Base-by-base conservation (phyloP, 2,797 vertebrate genomes). In the Characodon lateralis region DNA sequence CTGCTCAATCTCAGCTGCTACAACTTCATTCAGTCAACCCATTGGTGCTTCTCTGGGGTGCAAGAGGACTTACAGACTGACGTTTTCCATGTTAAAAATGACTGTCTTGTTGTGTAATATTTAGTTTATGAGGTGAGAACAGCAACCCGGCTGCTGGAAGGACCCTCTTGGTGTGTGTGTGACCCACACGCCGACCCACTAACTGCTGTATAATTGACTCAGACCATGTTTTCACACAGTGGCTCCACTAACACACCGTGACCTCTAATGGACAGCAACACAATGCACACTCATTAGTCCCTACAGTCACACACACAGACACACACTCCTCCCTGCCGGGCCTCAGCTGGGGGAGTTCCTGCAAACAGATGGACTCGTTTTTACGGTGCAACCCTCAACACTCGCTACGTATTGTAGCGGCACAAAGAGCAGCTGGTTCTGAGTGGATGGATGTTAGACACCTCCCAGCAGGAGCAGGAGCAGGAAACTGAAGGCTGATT, bases 361-460 rank as follows among this genome's bases (percentile, higher is more conserved):
- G 68, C 79, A 83, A 80, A 89, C 89, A 90, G 89, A 90, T 90
- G 89, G 89, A 90, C 83, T 20, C 71, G 41, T 85, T 86, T 88
- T 80, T 78, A 61, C 46, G 50, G 73, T 58, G 71, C 10, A 75
- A 73, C 87, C 81, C 88, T 83, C 69, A 77, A 78, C 83, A 66
- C 66, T 56, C n/a, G 51, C 65, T 43, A 51, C 41, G 35, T 20
- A 80, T 83, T 83, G 78, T 74, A 28, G 73, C 56, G 6, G 78
- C 26, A 87, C 77, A 87, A 86, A 87, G 84, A 88, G 87, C 84
- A 89, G 88, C 83, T 89, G 83, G 82, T 75, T 24, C 69, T 72
- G 63, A 78, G 77, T 71, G 84, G 85, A 73, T 68, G 55, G 75
- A 80, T 78, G 85, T 83, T 77, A 50, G 77, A 80, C 72, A 81